These are phyloP conservation scores for Ectropis grisescens DNA, from an alignment of 1,140 invertebrate genomes.

Conservation along the genomic window DNA sequence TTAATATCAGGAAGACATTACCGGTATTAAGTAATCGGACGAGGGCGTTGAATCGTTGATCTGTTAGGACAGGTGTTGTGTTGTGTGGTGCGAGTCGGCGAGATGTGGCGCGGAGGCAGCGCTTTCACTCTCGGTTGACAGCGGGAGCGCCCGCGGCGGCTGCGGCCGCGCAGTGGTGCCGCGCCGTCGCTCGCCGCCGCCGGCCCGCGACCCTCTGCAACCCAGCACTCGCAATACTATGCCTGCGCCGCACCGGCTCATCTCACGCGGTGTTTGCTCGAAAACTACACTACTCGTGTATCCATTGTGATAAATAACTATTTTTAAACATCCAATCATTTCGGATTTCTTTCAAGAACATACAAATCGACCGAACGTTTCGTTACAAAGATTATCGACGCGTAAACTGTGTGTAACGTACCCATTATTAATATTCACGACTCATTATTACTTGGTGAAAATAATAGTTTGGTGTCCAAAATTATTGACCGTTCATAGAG, in stretches of 20 bases:
- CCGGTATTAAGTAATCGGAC: too few relatives aligned
- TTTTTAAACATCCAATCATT: constrained; percentile 35
- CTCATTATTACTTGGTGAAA: too few relatives aligned
- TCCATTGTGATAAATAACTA: constrained; percentile 41
- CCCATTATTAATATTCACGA: too few relatives aligned
- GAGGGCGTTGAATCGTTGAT: background rate
- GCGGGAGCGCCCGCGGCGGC: constrained; percentile 21
- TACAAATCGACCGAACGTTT: too few relatives aligned
- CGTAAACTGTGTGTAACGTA: too few relatives aligned
- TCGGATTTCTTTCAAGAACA: too few relatives aligned
- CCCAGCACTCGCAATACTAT: constrained; percentile 25
- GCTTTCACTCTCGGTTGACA: constrained; percentile 57
- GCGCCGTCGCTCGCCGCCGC: constrained; percentile 45
- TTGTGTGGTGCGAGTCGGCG: constrained; percentile 17
- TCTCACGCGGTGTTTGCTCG: constrained; percentile 29
- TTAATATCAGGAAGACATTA: too few relatives aligned
- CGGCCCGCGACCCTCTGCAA: constrained; percentile 41
- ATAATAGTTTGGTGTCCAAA: constrained; percentile 4
- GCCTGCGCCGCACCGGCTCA: constrained; percentile 35
- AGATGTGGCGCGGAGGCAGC: constrained; percentile 39
- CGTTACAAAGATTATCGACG: too few relatives aligned
- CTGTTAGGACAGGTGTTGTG: constrained; percentile 36
- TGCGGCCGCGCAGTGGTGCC: constrained; percentile 41
- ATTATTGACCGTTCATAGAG: constrained; percentile 17
- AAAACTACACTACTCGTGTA: too few relatives aligned